These are phyloP conservation scores for Erythrocercus mccallii DNA, from an alignment of 2,113 vertebrate species.

Conservation along the genomic window DNA sequence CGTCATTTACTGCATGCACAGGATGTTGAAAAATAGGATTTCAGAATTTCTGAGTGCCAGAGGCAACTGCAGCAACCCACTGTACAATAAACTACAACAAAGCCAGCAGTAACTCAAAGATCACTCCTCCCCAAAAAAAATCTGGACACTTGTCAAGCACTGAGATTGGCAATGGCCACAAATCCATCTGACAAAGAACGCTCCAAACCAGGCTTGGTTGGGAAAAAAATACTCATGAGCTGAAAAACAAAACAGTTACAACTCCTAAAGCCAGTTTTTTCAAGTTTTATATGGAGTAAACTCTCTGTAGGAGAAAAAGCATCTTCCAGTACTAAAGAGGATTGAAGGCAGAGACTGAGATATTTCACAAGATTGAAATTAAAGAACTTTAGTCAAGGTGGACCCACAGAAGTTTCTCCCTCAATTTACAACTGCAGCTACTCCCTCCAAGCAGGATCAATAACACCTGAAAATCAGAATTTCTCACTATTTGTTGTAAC, in stretches of 20 bases:
- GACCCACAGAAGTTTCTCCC: background rate
- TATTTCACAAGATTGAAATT: background rate
- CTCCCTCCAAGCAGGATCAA: rapidly evolving
- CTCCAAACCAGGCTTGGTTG: background rate
- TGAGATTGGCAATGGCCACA: rapidly evolving
- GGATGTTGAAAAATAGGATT: background rate
- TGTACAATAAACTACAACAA: background rate
- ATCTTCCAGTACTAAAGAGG: background rate
- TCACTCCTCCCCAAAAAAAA: background rate
- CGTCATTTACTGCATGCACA: background rate
- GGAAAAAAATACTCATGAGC: background rate
- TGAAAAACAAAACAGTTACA: background rate
- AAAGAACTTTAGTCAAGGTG: background rate
- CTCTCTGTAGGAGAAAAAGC: background rate
- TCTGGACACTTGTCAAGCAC: background rate
- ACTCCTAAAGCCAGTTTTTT: background rate
- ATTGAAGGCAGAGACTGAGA: rapidly evolving
- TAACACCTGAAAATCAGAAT: rapidly evolving
- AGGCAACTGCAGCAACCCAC: background rate
- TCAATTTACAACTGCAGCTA: background rate
- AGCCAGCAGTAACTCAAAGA: background rate
- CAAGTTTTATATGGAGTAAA: background rate
- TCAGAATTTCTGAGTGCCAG: background rate
- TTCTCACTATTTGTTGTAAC: background rate
- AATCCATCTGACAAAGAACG: rapidly evolving